A percentile compares a stretch with the other conserved stretches of the same genome.
These are phyloP conservation scores for Emberiza fucata DNA, from an alignment of 2,113 vertebrate genomes.

Conservation along the genomic window DNA sequence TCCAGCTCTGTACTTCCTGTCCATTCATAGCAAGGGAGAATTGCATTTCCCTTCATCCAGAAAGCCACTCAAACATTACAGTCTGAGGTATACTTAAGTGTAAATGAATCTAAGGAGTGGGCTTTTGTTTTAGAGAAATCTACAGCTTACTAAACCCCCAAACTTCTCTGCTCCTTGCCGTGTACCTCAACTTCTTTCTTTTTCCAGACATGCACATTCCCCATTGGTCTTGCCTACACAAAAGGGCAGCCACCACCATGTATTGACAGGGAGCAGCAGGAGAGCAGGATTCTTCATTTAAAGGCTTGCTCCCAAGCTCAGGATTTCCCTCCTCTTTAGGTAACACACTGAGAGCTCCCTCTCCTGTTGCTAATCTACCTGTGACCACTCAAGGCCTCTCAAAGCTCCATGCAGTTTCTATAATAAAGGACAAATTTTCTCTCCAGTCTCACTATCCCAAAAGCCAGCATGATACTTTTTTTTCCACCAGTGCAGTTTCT, in stretches of 20 bases:
- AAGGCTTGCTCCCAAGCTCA: neutral
- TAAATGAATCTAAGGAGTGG: neutral
- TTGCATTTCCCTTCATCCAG: neutral
- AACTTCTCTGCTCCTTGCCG: neutral
- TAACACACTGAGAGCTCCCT: neutral
- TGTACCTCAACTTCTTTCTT: neutral
- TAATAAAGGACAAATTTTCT: neutral
- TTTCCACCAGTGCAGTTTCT: neutral
- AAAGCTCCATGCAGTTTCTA: neutral
- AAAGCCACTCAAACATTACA: neutral
- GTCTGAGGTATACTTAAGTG: neutral
- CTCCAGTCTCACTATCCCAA: neutral
- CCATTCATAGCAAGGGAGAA: neutral
- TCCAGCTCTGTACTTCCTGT: neutral
- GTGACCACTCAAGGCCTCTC: neutral
- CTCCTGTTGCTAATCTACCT: conserved; percentile 22
- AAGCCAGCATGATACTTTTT: neutral
- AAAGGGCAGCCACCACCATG: neutral
- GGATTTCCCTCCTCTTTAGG: neutral
- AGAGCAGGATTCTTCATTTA: neutral
- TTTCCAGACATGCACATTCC: neutral
- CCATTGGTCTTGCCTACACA: neutral
- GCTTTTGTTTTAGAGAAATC: neutral
- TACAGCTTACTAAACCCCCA: neutral
- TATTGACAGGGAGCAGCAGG: neutral